Base-by-base conservation (phyloP, 2,888 invertebrate species). In the Rhaphigaster nebulosa region DNA sequence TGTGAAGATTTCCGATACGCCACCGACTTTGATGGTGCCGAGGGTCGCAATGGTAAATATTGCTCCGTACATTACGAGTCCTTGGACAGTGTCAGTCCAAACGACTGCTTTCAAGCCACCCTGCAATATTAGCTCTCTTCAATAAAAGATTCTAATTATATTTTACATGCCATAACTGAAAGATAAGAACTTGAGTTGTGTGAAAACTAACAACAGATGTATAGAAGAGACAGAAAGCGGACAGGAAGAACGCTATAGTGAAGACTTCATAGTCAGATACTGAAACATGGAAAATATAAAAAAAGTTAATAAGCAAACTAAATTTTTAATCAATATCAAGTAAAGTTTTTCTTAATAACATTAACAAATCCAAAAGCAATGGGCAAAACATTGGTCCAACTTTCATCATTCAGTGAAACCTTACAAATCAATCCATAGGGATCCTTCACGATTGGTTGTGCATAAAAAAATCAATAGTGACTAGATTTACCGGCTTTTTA, bases 51-150 rank as follows among this genome's bases (percentile, higher is more conserved):
- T 96, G 29, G 95, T 95, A 38, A 96, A 93, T 5, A 96, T 95
- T 1, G 96, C 96, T 34, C 95, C 95, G 93, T 96, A 96, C 96
- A 97, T 97, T 10, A 97, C 94, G 38, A 96, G 93, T 0, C 96
- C 96, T 94, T 97, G 97, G 90, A 97, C 94, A 0, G 96, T 96
- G 93, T 97, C 97, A 0, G 97, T 96, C 97, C 97, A 97, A 20
- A 97, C 96, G 0, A 97, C 97, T 15, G 97, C 97, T 94, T 96
- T 97, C 38, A 97, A 94, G 12, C 97, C 96, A 91, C 96, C 96
- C 96, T 96, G 93, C 87, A 94, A 94, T 26, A n/a, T 4, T 41
- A 70, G 52, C 29, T n/a, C 13, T 34, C 5, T 23, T n/a, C 34
- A 0, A 38, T 70, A 1, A 41, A 80, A 20, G 41, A 90, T 26